Evolutionary conservation across 2,888 invertebrate species (phyloP), one percentile per base, ranked within the genome.

Genomic region (Phoronis australis): DNA sequence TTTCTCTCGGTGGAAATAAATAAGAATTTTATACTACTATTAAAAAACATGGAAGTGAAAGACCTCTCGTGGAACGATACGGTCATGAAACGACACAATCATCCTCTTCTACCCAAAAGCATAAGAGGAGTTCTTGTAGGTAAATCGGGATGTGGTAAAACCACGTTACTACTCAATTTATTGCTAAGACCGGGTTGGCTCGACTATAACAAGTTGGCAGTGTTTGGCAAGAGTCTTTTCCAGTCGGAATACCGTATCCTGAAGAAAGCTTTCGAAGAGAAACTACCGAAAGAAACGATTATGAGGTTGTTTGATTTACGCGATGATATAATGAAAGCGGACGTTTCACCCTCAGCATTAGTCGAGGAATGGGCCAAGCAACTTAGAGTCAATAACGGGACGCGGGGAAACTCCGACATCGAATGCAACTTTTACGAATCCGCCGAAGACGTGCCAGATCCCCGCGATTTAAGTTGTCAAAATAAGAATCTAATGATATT

Each of bases 151-250:
- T 52, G 52, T 45, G 52, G 50, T 22, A 52, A 52, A 43, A 50
- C 50, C 9, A 39, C 39, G 18, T 42, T 47, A 9, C 27, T 49
- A 2, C 35, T 46, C n/a, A 49, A 49, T 23, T 27, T 52, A 3
- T 23, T 45, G 12, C 37, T 45, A 18, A 5, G 42, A 26, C 46
- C 46, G 21, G 41, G 31, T 21, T 51, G 51, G 51, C 35, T 52
- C 3, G 49, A 52, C 42, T 52, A 46, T 38, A 42, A 52, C 31
- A 45, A 43, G 15, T 37, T 52, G 12, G 15, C 23, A n/a, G 46
- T 52, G n/a, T 52, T 49, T 39, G 52, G 52, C 23, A 52, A 50
- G 42, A 45, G 42, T 37, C 40, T 52, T 9, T 50, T 50, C 38
- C 52, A 52, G 42, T 50, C 52, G 9, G 52, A 52, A 52, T 49